Conservation (phyloP, 2,797 vertebrate genomes). For the Zalophus californianus region DNA sequence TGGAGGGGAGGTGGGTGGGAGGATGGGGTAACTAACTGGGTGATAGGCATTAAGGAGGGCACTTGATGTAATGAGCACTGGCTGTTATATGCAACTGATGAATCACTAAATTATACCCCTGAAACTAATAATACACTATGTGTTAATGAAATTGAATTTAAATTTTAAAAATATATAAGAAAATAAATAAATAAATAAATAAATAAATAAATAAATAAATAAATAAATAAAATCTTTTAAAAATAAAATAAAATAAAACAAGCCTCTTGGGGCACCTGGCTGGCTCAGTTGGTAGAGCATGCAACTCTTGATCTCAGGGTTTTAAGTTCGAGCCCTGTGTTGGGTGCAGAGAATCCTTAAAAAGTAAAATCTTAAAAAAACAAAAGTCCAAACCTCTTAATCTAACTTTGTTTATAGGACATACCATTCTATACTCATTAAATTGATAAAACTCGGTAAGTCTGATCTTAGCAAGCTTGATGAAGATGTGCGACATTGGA, state of each 20-base stretch:
- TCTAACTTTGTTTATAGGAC: background rate
- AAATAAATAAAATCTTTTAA: background rate
- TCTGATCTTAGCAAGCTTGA: background rate
- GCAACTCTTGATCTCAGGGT: background rate
- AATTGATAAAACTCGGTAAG: background rate
- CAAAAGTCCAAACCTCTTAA: background rate
- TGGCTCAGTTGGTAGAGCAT: background rate
- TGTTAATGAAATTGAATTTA: background rate
- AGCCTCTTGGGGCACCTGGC: fast-evolving
- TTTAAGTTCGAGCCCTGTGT: background rate
- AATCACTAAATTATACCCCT: background rate
- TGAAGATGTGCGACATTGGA: background rate
- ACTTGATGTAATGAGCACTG: background rate
- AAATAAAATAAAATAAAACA: background rate
- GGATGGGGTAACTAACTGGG: background rate
- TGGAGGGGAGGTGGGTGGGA: background rate
- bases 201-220: no score
- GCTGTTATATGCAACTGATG: background rate
- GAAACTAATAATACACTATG: background rate
- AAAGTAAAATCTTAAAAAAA: background rate
- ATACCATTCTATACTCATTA: background rate
- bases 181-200: no score
- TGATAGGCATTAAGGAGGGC: background rate
- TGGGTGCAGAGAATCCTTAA: background rate
- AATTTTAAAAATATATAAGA: background rate